These are phyloP conservation scores for Microdon myrmicae DNA, from an alignment of 2,888 invertebrate genomes.

Conservation along the genomic window DNA sequence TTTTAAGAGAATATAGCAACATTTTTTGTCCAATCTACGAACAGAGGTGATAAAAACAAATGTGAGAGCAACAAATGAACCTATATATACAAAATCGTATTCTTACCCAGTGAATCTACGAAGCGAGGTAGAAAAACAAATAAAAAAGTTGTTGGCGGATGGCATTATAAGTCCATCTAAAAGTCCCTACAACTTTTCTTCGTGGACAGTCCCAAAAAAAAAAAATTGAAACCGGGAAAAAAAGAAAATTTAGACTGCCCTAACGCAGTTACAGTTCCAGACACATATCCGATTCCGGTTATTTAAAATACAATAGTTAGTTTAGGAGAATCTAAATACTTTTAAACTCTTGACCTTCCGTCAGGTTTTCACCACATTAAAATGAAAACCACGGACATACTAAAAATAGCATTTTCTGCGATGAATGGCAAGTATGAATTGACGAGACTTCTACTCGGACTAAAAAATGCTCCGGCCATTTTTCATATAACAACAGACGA, in stretches of 20 bases:
- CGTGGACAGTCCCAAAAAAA: constrained; percentile 12
- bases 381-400: constrained; percentile 28
- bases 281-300: constrained; percentile 16
- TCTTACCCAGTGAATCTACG: constrained; percentile 31
- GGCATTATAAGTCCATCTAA: constrained; percentile 22
- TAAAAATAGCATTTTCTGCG: constrained; percentile 38
- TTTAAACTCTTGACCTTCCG: constrained; percentile 27
- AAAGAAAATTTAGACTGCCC: too few species aligned
- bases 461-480: constrained; percentile 39
- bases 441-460: constrained; percentile 17
- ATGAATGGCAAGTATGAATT: constrained; percentile 37
- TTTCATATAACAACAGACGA: constrained; percentile 23
- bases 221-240: too few species aligned
- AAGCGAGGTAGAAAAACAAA: constrained; percentile 23
- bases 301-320: constrained; percentile 19
- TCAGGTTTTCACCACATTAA: constrained; percentile 28
- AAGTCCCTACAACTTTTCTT: constrained; percentile 19
- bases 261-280: constrained; percentile 18
- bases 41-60: constrained; percentile 17
- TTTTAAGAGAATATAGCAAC: constrained; percentile 11
- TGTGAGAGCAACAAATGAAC: constrained; percentile 37
- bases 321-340: constrained; percentile 18
- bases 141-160: constrained; percentile 14
- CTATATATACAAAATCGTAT: constrained; percentile 36
- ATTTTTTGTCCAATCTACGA: constrained; percentile 21